Base-by-base conservation (phyloP, 2,113 vertebrate genomes). In the Jacana jacana region DNA sequence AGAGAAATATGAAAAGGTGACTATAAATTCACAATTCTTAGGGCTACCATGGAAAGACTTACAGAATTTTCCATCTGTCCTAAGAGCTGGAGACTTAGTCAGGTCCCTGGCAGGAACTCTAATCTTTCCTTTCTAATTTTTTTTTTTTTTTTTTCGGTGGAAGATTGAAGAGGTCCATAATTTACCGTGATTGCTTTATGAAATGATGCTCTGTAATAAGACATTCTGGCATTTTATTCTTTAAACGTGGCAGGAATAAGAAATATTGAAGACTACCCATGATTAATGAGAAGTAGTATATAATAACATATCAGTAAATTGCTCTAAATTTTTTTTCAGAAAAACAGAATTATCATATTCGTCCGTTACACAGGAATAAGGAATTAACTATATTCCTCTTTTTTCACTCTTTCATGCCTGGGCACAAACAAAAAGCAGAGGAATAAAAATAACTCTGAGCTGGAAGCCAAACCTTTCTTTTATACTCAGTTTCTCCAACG, bases 31-130 rank as follows among this genome's bases (percentile, higher is more conserved):
- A 83, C 14, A 51, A n/a, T 77, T 95, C 68, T 86, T 92, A 49
- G 28, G 76, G 40, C 37, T 81, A 81, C 51, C 19, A 54, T 35
- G 13, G 15, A 89, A 92, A 93, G 39, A 94, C 46, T 63, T 63
- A 91, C 10, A 79, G 35, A 95, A 71, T 76, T 90, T 95, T 91
- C 71, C 61, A 82, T 94, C 88, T 94, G n/a, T 79, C 66, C 60
- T 54, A 94, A 71, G 51, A 87, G 81, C 73, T 94, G 89, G 37
- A 89, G 42, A 78, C 46, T 75, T 92, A 84, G 57, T 81, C 49
- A 94, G 55, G 84, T 78, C 48, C 9, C 87, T 84, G 60, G 10
- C 51, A 94, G 42, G 19, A 86, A 83, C 16, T 22, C n/a, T 37
- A 84, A 84, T 78, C n/a, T 87, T 88, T 73, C 22, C 33, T 77